These are phyloP conservation scores for Talpa occidentalis DNA, from an alignment of 2,113 vertebrate genomes.

Conservation along the genomic window DNA sequence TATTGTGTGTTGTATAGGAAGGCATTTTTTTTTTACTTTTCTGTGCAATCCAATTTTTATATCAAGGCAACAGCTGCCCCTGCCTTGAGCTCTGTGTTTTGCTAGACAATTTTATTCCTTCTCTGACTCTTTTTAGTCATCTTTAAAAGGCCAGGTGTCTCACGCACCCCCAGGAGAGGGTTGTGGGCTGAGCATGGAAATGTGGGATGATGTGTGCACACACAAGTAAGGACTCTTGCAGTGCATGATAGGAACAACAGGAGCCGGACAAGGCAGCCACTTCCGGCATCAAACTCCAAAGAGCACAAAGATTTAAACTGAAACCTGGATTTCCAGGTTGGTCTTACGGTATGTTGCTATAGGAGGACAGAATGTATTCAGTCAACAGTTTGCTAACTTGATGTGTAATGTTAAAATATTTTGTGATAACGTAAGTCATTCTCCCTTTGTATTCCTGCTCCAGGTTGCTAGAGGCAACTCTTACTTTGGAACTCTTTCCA, in stretches of 20 bases:
- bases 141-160: not conserved
- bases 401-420: not conserved
- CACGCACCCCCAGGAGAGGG: not conserved
- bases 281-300: not conserved
- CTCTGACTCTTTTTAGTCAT: not conserved
- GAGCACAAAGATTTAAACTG: not conserved
- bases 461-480: not conserved
- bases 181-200: not conserved
- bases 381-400: not conserved
- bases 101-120: not conserved
- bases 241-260: not conserved
- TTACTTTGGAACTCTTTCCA: not conserved
- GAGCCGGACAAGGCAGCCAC: not conserved
- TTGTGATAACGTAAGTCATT: not conserved
- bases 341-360: not conserved
- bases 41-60: not conserved
- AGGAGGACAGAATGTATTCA: not conserved
- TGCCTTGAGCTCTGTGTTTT: not conserved
- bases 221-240: accelerated
- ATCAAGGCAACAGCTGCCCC: not conserved
- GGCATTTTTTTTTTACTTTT: not conserved
- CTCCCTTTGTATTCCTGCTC: not conserved
- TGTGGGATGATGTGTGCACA: not conserved
- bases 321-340: not conserved
- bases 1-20: not conserved